phyloP scores from a whole-genome alignment of 2,797 vertebrate genomes.

The Schizopygopsis malacanthus region DNA sequence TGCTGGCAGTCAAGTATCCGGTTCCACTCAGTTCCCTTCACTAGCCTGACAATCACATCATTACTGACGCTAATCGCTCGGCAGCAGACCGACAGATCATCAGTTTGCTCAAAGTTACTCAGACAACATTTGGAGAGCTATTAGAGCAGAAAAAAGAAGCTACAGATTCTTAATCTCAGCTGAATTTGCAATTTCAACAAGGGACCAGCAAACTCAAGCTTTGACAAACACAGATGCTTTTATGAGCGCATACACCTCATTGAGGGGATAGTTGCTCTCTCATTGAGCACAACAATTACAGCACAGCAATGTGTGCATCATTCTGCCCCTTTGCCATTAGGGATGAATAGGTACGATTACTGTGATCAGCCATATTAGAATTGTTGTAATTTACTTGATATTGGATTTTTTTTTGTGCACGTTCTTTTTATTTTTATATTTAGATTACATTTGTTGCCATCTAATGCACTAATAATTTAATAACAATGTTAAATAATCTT shows the following conservation, averaged over 20 bases:
- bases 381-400: background rate
- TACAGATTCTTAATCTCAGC: constrained; percentile 14
- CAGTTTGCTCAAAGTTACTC: constrained; percentile 31
- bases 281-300: constrained; percentile 25
- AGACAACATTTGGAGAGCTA: constrained; percentile 46
- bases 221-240: constrained; percentile 61
- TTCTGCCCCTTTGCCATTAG: background rate
- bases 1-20: constrained; percentile 46
- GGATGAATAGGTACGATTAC: background rate
- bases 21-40: constrained; percentile 45
- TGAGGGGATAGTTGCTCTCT: constrained; percentile 19
- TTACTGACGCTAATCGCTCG: constrained; percentile 41
- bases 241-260: constrained; percentile 46
- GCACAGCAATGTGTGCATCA: constrained; percentile 16
- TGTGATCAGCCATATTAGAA: background rate
- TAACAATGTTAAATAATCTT: background rate
- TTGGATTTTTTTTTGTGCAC: background rate
- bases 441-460: background rate
- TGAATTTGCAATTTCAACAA: constrained; percentile 17
- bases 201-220: constrained; percentile 60
- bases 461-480: background rate
- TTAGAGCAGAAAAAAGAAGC: constrained; percentile 30
- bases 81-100: constrained; percentile 39
- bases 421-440: background rate
- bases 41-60: constrained; percentile 46